Percentiles rank a stretch among this genome's conserved stretches.
phyloP scores from a whole-genome alignment of 2,113 vertebrate genomes.

The human region DNA sequence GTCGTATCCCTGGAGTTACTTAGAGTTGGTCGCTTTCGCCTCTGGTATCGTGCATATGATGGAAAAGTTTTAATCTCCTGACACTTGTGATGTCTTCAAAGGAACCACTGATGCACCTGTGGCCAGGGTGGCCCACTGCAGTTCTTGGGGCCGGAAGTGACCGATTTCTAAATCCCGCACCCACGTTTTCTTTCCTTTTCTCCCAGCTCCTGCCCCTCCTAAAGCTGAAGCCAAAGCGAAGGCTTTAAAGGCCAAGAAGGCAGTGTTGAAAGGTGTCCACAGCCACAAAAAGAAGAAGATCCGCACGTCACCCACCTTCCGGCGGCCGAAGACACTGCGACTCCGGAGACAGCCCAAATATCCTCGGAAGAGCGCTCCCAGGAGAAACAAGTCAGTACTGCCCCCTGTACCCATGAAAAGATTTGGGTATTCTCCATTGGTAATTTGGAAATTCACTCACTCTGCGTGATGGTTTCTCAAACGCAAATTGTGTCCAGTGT shows the following conservation, averaged over 20 bases:
- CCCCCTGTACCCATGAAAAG: rapidly evolving
- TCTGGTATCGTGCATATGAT: constrained; percentile 67
- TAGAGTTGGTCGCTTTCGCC: not conserved
- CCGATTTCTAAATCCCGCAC: not conserved
- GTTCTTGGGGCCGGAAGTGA: not conserved
- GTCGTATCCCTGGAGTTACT: not conserved
- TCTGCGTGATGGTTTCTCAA: not conserved
- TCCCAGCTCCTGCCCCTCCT: constrained; percentile 88
- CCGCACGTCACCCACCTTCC: constrained; percentile 95
- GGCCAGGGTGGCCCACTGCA: not conserved
- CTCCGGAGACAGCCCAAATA: constrained; percentile 96
- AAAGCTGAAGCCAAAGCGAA: constrained; percentile 99
- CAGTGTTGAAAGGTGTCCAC: constrained; percentile 97
- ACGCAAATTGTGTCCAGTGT: not conserved
- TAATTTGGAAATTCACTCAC: not conserved
- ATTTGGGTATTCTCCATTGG: not conserved
- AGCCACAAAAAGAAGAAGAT: constrained; percentile 98
- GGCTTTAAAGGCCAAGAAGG: constrained; percentile 98
- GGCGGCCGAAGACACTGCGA: constrained; percentile 94
- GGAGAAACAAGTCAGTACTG: constrained; percentile 95
- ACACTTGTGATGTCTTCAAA: constrained; percentile 75
- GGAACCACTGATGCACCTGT: constrained; percentile 78
- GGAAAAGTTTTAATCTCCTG: constrained; percentile 61
- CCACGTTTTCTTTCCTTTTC: not conserved
- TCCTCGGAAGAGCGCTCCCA: constrained; percentile 96